Percentiles rank a stretch among this genome's conserved stretches.
These are phyloP conservation scores for Andrena haemorrhoa DNA, from an alignment of 2,888 invertebrate genomes.

Conservation along the genomic window DNA sequence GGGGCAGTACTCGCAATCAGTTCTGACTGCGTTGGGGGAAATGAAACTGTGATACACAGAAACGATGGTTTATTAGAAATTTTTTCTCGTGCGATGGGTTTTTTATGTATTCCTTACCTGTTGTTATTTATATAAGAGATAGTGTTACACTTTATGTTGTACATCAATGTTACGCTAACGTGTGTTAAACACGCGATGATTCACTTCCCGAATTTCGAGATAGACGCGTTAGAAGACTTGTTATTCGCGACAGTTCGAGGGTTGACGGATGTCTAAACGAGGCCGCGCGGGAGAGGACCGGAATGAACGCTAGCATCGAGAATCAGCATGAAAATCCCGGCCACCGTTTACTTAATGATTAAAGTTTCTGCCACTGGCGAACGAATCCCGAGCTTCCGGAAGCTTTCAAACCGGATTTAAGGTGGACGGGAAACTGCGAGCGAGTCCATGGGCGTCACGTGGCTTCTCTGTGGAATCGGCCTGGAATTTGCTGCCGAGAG, in stretches of 20 bases:
- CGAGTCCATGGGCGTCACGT: constrained; percentile 25
- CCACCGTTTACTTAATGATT: constrained; percentile 67
- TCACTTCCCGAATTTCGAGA: constrained; percentile 29
- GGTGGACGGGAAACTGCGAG: constrained; percentile 35
- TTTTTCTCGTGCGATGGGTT: too few relatives aligned
- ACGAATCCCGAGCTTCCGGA: constrained; percentile 34
- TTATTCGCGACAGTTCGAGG: constrained; percentile 42
- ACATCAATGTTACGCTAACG: constrained; percentile 16
- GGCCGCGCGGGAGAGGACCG: background rate
- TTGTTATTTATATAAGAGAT: background rate
- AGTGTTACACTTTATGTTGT: background rate
- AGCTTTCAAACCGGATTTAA: constrained; percentile 58
- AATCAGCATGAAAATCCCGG: constrained; percentile 54
- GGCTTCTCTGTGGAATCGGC: constrained; percentile 19
- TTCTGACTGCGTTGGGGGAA: background rate
- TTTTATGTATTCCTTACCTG: too few relatives aligned
- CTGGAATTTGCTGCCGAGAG: constrained; percentile 34
- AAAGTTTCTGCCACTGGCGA: constrained; percentile 55
- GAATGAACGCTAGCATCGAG: background rate
- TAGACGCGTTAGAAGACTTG: constrained; percentile 46
- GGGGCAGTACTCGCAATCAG: background rate
- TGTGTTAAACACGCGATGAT: constrained; percentile 8
- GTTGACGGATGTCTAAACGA: constrained; percentile 40
- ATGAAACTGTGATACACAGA: background rate
- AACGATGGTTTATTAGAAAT: too few relatives aligned